Base-by-base conservation (phyloP, 1,140 invertebrate genomes). In the Neotoxoptera formosana region DNA sequence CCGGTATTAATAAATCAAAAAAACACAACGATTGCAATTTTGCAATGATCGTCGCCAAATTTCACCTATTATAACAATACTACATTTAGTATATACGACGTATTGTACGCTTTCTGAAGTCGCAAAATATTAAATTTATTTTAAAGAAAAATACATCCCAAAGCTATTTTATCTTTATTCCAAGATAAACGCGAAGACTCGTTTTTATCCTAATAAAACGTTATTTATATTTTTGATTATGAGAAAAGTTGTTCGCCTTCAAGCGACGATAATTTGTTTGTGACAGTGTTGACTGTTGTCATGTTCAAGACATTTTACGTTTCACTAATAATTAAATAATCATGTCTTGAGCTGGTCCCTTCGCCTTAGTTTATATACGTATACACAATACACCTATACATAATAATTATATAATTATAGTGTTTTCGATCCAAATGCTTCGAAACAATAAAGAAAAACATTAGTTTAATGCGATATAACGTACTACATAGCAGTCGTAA, bases 401-500 rank as follows among this genome's bases (percentile, higher is more conserved):
- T 14, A n/a, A 67, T 76, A 76, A 76, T 76, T 76, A 76, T n/a
- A 7, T 67, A 17, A 41, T 41, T 41, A 76, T n/a, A n/a, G 30
- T 76, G 14, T 76, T 76, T 76, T 76, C 30, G 60, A 34, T 76
- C n/a, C n/a, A 76, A 76, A 76, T 34, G 11, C n/a, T 76, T 6
- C 4, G 14, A 34, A 76, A n/a, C n/a, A 76, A n/a, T 76, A n/a
- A 76, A 76, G 60, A n/a, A 76, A 76, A 76, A 76, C 30, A 14
- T 76, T 76, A 76, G n/a, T 76, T n/a, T 76, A 76, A 76, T n/a
- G n/a, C 60, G n/a, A 67, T n/a, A 30, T 30, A 76, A 76, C 60
- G 14, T 76, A 14, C 17, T 76, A 14, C 17, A n/a, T n/a, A 76
- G 4, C 14, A 76, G 60, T 76, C n/a, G 60, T 14, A n/a, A 6